Conservation (phyloP, 1,140 invertebrate genomes). For the Ruditapes philippinarum region DNA sequence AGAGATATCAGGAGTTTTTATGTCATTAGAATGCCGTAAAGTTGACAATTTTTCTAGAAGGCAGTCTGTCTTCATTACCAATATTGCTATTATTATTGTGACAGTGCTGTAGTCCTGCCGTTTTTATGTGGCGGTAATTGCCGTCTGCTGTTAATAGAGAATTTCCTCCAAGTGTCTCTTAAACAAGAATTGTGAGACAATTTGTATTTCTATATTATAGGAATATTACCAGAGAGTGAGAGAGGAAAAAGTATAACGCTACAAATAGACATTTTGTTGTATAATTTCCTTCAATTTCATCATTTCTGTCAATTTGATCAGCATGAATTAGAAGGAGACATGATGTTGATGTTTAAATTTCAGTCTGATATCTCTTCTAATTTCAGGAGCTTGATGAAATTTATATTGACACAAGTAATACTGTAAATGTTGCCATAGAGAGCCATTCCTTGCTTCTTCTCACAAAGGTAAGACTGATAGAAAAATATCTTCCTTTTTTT, state of each 20-base stretch:
- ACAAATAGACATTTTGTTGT: too few relatives aligned
- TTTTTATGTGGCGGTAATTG: not conserved
- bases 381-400: conserved; percentile 95
- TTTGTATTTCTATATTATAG: too few relatives aligned
- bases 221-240: too few relatives aligned
- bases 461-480: conserved; percentile 84
- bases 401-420: conserved; percentile 93
- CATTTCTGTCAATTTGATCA: too few relatives aligned
- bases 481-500: not conserved
- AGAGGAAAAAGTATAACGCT: too few relatives aligned
- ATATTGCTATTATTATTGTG: not conserved
- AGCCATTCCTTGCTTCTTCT: conserved; percentile 94
- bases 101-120: not conserved
- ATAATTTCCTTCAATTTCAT: too few relatives aligned
- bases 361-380: too few relatives aligned
- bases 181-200: not conserved
- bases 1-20: not conserved
- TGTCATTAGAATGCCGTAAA: not conserved
- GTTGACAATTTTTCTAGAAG: not conserved
- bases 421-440: conserved; percentile 93
- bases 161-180: not conserved
- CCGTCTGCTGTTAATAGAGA: not conserved
- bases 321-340: too few relatives aligned
- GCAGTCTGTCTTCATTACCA: not conserved
- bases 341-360: too few relatives aligned